phyloP scores from a whole-genome alignment of 2,113 vertebrate species.

The Coregonus clupeaformis region DNA sequence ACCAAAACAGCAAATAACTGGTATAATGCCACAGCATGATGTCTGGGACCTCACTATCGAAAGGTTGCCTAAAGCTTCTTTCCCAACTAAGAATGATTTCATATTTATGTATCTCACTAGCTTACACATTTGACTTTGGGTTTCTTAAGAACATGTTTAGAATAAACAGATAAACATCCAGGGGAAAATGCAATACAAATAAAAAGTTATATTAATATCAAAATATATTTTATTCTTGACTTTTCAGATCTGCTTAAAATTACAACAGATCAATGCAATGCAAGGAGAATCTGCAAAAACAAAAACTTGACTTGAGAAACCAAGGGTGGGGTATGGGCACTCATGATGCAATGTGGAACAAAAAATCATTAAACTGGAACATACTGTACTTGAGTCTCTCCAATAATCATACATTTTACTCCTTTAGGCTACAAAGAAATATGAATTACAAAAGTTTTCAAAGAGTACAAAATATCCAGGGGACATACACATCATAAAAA shows the following conservation, averaged over 20 bases:
- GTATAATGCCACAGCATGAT: too few species aligned
- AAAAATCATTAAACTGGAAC: conserved; percentile 48
- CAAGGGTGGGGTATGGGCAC: conserved; percentile 61
- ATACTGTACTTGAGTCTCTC: conserved; percentile 84
- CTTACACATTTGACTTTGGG: neutral
- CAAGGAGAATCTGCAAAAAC: conserved; percentile 83
- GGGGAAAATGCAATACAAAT: conserved; percentile 58
- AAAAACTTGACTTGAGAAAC: conserved; percentile 64
- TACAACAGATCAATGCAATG: conserved; percentile 97
- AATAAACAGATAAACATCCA: conserved; percentile 13
- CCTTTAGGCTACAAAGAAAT: conserved; percentile 91
- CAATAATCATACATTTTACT: conserved; percentile 62
- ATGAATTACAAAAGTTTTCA: conserved; percentile 88
- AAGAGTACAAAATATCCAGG: conserved; percentile 97
- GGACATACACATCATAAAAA: too few species aligned
- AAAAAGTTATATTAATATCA: conserved; percentile 84
- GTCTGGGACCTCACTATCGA: too few species aligned
- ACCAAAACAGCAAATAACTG: too few species aligned
- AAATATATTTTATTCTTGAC: conserved; percentile 99
- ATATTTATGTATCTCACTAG: too few species aligned
- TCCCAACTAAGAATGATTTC: too few species aligned
- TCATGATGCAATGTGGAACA: conserved; percentile 74
- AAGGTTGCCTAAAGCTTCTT: too few species aligned
- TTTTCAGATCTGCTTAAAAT: conserved; percentile 97
- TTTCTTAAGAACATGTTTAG: neutral